phyloP scores from a whole-genome alignment of 2,888 invertebrate genomes.

The Panorpa germanica region DNA sequence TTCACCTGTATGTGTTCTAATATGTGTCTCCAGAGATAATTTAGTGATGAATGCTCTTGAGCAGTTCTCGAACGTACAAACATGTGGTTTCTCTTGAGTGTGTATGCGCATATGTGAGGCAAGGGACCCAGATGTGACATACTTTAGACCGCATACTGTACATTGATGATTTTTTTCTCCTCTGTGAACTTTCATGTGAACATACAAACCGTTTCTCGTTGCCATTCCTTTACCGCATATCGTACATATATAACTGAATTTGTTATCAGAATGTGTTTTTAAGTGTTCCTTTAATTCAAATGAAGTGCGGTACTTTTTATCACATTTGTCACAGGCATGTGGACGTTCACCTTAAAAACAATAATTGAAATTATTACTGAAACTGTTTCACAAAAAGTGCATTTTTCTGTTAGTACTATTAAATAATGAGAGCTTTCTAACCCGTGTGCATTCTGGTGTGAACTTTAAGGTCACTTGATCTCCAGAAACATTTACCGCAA shows the following conservation, averaged over 20 bases:
- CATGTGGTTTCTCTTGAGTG: constrained; percentile 12
- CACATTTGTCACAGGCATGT: too few species aligned
- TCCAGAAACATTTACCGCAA: too few species aligned
- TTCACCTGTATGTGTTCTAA: constrained; percentile 13
- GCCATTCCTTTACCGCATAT: constrained; percentile 15
- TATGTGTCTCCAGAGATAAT: constrained; percentile 12
- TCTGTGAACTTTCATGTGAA: constrained; percentile 15
- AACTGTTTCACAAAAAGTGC: too few species aligned
- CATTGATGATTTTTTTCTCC: constrained; percentile 14
- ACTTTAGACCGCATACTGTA: constrained; percentile 13
- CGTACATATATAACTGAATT: constrained; percentile 13
- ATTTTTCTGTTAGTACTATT: too few species aligned
- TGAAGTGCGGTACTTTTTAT: too few species aligned
- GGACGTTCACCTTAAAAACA: too few species aligned
- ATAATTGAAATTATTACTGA: too few species aligned
- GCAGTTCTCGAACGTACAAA: constrained; percentile 13
- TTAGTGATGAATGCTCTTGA: constrained; percentile 13
- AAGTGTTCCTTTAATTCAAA: too few species aligned
- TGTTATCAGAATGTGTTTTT: too few species aligned
- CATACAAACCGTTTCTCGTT: constrained; percentile 14
- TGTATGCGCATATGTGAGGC: constrained; percentile 14
- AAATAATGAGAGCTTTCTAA: too few species aligned
- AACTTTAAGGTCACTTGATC: too few species aligned
- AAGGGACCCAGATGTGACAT: constrained; percentile 14
- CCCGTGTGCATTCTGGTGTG: too few species aligned